A percentile compares a stretch with the other conserved stretches of the same genome.
These are phyloP conservation scores for Platyscelio sp. DNA, from an alignment of 2,888 invertebrate genomes.

Conservation along the genomic window DNA sequence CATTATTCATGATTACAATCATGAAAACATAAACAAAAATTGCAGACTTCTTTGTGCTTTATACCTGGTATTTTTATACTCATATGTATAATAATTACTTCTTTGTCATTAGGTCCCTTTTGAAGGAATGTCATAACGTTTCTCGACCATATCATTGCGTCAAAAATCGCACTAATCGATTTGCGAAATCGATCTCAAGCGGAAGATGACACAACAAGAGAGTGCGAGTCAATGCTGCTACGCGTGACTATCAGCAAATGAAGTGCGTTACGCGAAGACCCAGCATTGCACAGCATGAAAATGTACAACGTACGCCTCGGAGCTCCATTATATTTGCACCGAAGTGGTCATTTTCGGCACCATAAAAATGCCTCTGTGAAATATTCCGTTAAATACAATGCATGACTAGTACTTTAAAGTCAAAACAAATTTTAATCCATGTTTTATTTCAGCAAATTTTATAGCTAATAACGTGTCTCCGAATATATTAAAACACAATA, in stretches of 20 bases:
- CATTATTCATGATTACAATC: no score
- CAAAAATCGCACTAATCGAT: constrained; percentile 67
- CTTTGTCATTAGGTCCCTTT: constrained; percentile 17
- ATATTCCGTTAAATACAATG: no score
- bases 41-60: no score
- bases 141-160: constrained; percentile 62
- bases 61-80: neutral
- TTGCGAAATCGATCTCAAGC: constrained; percentile 57
- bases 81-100: neutral
- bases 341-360: constrained; percentile 55
- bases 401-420: no score
- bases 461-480: no score
- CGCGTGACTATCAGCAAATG: constrained; percentile 81
- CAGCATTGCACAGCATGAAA: constrained; percentile 78
- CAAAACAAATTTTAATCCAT: no score
- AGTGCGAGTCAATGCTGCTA: constrained; percentile 62
- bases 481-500: no score
- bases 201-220: constrained; percentile 64
- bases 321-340: constrained; percentile 61
- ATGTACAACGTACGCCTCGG: constrained; percentile 67
- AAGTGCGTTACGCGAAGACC: constrained; percentile 80
- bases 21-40: no score
- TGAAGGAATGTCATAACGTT: constrained; percentile 54
- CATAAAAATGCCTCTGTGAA: no score
- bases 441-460: no score